Conservation (phyloP, 2,888 invertebrate genomes). For the Xanthia icteritia region DNA sequence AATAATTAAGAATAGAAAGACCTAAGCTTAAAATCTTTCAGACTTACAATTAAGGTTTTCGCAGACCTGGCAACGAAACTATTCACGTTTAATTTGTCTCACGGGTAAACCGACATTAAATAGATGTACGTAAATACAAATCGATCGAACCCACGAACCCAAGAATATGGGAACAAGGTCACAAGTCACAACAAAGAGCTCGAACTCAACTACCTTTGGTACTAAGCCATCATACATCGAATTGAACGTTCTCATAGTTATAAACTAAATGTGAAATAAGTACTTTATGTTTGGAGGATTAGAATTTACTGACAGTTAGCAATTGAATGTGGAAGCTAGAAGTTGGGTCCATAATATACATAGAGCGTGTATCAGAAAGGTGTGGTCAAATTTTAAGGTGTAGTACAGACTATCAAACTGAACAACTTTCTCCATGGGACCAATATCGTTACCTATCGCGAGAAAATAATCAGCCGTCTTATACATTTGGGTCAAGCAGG, state of each 20-base stretch:
- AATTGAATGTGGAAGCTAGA: not conserved
- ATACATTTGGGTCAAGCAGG: too few species aligned
- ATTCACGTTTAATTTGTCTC: constrained; percentile 32
- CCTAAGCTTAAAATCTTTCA: not conserved
- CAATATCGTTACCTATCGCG: too few species aligned
- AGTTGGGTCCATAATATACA: not conserved
- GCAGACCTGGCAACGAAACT: constrained; percentile 8
- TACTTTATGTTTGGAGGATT: not conserved
- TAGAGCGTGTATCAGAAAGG: too few species aligned
- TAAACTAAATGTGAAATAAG: not conserved
- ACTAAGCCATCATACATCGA: not conserved
- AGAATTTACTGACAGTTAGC: too few species aligned
- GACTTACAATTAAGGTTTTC: not conserved
- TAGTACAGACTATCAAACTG: too few species aligned
- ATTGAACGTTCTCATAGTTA: not conserved
- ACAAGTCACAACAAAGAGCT: constrained; percentile 20
- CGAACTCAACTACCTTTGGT: constrained; percentile 9
- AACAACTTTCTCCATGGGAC: too few species aligned
- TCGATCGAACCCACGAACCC: constrained; percentile 39
- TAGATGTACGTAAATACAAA: constrained; percentile 27
- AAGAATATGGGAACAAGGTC: constrained; percentile 45
- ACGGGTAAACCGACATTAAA: constrained; percentile 24
- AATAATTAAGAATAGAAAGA: constrained; percentile 2
- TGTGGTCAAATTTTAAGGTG: too few species aligned
- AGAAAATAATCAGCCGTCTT: too few species aligned